A percentile compares a stretch with the other conserved stretches of the same genome.
These are phyloP conservation scores for Lepisosteus oculatus DNA, from an alignment of 2,113 vertebrate species.

Conservation along the genomic window DNA sequence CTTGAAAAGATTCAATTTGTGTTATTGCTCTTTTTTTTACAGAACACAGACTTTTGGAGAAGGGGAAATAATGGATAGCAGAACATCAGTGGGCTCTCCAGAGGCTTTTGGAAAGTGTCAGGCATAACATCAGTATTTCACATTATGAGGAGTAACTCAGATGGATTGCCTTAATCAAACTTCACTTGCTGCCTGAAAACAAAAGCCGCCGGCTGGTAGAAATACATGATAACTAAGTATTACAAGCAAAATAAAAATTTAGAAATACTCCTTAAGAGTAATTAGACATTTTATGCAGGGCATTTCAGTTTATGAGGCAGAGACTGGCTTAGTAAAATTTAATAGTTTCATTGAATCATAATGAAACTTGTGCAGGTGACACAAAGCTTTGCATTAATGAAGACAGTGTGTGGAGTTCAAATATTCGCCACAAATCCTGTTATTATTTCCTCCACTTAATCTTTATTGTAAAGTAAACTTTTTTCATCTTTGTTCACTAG, in stretches of 20 bases:
- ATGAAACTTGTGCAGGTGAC: background rate
- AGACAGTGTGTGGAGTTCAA: too few relatives aligned
- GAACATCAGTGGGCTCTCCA: background rate
- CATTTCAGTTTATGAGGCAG: background rate
- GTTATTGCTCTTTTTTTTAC: too few relatives aligned
- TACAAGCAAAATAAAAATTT: background rate
- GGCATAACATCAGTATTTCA: background rate
- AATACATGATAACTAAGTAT: background rate
- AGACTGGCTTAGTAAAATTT: background rate
- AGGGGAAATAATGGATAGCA: too few relatives aligned
- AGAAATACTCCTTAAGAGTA: background rate
- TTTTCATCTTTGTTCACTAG: too few relatives aligned
- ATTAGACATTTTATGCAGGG: background rate
- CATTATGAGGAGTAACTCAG: background rate
- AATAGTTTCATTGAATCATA: background rate
- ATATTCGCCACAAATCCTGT: too few relatives aligned
- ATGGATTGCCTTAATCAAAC: slow-evolving; percentile 4
- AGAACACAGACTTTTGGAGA: too few relatives aligned
- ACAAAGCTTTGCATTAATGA: too few relatives aligned
- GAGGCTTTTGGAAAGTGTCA: background rate
- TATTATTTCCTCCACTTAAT: too few relatives aligned
- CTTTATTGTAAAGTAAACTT: too few relatives aligned
- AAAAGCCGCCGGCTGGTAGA: background rate
- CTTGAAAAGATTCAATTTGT: too few relatives aligned
- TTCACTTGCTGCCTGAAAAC: background rate